Conservation (phyloP, 1,140 invertebrate genomes). For the Sycophaga agraensis region DNA sequence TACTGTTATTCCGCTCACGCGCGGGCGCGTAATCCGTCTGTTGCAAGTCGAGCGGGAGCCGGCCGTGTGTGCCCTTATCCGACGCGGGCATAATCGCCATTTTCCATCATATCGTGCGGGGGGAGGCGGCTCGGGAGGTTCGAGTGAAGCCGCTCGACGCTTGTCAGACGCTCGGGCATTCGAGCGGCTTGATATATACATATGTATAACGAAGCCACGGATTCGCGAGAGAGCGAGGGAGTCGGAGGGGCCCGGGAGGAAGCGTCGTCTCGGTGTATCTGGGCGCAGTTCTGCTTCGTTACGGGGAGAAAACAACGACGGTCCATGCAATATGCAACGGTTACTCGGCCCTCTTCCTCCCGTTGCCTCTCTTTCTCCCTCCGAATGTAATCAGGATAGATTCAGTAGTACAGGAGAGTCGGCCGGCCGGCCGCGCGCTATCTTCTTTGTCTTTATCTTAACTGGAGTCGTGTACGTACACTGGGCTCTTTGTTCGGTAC, state of each 20-base stretch:
- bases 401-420: neutral
- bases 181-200: too few species aligned
- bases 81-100: too few species aligned
- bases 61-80: too few species aligned
- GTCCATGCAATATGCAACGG: constrained; percentile 34
- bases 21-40: too few species aligned
- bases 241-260: constrained; percentile 2
- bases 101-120: too few species aligned
- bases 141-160: too few species aligned
- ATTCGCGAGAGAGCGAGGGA: neutral
- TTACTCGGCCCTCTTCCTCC: neutral
- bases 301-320: constrained; percentile 37
- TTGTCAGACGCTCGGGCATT: too few species aligned
- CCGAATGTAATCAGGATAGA: neutral
- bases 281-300: constrained; percentile 27
- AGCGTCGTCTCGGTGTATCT: neutral
- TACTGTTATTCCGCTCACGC: too few species aligned
- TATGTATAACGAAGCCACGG: too few species aligned
- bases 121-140: too few species aligned
- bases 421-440: too few species aligned
- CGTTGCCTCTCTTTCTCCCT: constrained; percentile 1
- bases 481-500: neutral
- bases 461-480: neutral
- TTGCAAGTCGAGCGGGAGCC: too few species aligned
- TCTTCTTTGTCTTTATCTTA: constrained; percentile 5